These are phyloP conservation scores for Hapalemur alaotrensis DNA, from an alignment of 2,797 vertebrate species.

Conservation along the genomic window DNA sequence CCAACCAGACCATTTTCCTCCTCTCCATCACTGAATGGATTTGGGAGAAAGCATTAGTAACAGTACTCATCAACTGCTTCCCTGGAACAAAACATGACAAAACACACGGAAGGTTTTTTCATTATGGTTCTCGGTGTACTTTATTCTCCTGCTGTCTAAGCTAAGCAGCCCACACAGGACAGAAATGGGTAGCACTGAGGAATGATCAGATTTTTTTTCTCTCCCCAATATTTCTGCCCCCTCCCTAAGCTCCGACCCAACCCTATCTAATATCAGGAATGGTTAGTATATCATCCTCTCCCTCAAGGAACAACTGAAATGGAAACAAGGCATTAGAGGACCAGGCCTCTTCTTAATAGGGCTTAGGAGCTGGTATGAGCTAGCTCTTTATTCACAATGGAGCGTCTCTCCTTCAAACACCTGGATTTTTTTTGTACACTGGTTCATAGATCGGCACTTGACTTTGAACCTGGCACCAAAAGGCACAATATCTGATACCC, in stretches of 20 bases:
- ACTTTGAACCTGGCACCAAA: constrained; percentile 86
- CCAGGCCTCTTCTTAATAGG: constrained; percentile 60
- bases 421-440: constrained; percentile 79
- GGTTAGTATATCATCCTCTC: constrained; percentile 71
- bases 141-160: constrained; percentile 88
- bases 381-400: constrained; percentile 65
- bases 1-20: constrained; percentile 47
- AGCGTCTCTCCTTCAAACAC: constrained; percentile 77
- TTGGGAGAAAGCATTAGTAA: constrained; percentile 63
- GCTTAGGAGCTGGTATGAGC: constrained; percentile 62
- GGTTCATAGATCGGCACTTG: constrained; percentile 84
- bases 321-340: constrained; percentile 82
- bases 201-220: constrained; percentile 84
- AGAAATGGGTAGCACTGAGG: constrained; percentile 88
- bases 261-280: constrained; percentile 70
- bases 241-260: constrained; percentile 70
- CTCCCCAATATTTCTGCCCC: constrained; percentile 76
- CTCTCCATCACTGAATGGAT: constrained; percentile 58
- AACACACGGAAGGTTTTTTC: constrained; percentile 82
- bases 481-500: constrained; percentile 88
- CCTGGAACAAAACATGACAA: constrained; percentile 73
- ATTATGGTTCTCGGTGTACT: constrained; percentile 86
- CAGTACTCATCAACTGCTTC: constrained; percentile 57
- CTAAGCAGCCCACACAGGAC: constrained; percentile 87
- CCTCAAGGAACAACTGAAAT: constrained; percentile 69